These are phyloP conservation scores for Bursaphelenchus mucronatus DNA, from an alignment of 1,140 invertebrate species.

Conservation along the genomic window DNA sequence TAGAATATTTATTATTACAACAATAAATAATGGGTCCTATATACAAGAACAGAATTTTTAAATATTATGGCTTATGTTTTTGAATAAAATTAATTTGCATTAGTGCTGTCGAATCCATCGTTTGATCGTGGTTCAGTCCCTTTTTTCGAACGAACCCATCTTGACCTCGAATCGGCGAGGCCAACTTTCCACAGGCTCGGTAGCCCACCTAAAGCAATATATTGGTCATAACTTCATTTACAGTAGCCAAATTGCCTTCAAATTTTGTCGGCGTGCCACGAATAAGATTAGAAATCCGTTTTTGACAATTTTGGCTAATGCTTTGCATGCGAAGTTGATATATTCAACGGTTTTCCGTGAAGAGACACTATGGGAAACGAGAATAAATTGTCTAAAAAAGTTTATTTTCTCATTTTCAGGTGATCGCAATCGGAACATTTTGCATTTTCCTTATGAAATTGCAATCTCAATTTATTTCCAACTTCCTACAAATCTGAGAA, in stretches of 20 bases:
- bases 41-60: not conserved
- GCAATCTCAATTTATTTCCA: too few species aligned
- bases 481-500: too few species aligned
- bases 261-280: too few species aligned
- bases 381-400: slow-evolving; percentile 1
- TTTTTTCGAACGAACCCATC: slow-evolving; percentile 36
- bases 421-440: not conserved
- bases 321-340: too few species aligned
- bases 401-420: not conserved
- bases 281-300: too few species aligned
- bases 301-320: too few species aligned
- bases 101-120: slow-evolving; percentile 41
- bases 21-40: not conserved
- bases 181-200: slow-evolving; percentile 37
- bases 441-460: too few species aligned
- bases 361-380: not conserved
- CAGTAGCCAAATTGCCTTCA: not conserved
- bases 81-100: slow-evolving; percentile 50
- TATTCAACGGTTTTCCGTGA: not conserved
- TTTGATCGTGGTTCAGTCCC: slow-evolving; percentile 35
- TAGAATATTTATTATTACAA: too few species aligned
- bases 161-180: slow-evolving; percentile 39
- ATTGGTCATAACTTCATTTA: not conserved
- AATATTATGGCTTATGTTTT: slow-evolving; percentile 22
- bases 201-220: slow-evolving; percentile 38